Conservation (phyloP, 2,797 vertebrate genomes). For the Poeciliopsis presidionis region DNA sequence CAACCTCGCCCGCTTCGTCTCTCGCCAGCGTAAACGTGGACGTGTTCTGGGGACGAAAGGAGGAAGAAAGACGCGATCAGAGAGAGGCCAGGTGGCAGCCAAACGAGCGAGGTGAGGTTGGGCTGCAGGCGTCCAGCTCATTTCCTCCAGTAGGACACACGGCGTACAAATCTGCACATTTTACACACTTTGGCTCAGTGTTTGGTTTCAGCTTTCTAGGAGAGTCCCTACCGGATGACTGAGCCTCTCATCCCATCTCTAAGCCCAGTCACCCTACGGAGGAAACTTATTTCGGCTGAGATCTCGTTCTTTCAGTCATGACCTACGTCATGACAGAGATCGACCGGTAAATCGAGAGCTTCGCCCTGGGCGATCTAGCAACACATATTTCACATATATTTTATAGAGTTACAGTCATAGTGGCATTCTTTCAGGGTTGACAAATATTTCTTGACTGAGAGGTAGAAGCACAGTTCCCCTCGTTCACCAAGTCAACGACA, state of each 20-base stretch:
- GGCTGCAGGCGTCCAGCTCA: conserved; percentile 16
- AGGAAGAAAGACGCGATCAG: conserved; percentile 11
- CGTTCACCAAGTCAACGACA: neutral
- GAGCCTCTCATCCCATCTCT: too few relatives aligned
- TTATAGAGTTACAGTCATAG: neutral
- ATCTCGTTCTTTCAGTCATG: too few relatives aligned
- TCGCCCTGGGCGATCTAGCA: too few relatives aligned
- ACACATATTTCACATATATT: too few relatives aligned
- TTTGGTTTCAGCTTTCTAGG: neutral
- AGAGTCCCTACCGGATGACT: too few relatives aligned
- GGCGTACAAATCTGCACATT: neutral
- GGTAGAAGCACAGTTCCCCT: neutral
- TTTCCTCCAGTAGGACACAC: conserved; percentile 15
- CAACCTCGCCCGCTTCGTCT: conserved; percentile 76
- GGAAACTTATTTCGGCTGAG: too few relatives aligned
- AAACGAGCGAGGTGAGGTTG: conserved; percentile 31
- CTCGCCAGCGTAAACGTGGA: conserved; percentile 85
- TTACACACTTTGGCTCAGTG: neutral
- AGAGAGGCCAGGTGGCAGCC: conserved; percentile 38
- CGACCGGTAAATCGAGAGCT: too few relatives aligned
- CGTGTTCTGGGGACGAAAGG: conserved; percentile 77
- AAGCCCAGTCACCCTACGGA: too few relatives aligned
- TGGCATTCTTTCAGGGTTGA: neutral
- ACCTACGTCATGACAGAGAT: too few relatives aligned
- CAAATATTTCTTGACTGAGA: neutral